phyloP scores from a whole-genome alignment of 2,113 vertebrate species.

The Lepus americanus region DNA sequence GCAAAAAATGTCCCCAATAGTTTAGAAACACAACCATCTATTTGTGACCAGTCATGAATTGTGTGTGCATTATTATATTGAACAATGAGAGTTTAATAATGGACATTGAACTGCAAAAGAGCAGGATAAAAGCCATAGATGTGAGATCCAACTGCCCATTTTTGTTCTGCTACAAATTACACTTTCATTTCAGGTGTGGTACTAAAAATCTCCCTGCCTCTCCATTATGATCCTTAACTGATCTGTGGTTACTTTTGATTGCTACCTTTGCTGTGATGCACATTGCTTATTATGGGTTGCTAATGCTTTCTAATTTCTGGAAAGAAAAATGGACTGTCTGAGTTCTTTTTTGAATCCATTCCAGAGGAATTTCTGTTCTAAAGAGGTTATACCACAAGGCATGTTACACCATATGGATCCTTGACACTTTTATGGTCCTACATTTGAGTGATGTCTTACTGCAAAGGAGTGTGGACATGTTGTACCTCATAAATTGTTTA shows the following conservation, averaged over 20 bases:
- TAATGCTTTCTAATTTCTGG: conserved; percentile 68
- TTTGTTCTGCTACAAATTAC: neutral
- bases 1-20: neutral
- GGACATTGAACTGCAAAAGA: neutral
- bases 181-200: neutral
- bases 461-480: conserved; percentile 54
- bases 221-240: conserved; percentile 52
- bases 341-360: conserved; percentile 58
- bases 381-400: conserved; percentile 58
- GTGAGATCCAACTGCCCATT: neutral
- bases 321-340: conserved; percentile 58
- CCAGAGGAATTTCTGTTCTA: conserved; percentile 64
- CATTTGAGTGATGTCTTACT: conserved; percentile 76
- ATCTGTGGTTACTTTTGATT: conserved; percentile 68
- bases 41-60: neutral
- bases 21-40: neutral
- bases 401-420: conserved; percentile 46
- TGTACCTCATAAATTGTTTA: conserved; percentile 63
- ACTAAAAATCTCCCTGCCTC: conserved; percentile 2
- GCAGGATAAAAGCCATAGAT: neutral
- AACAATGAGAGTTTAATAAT: neutral
- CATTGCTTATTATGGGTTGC: conserved; percentile 2
- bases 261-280: conserved; percentile 27
- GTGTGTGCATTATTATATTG: neutral
- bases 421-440: conserved; percentile 68